These are phyloP conservation scores for Bothrops jararaca DNA, from an alignment of 2,113 vertebrate species.

Conservation along the genomic window DNA sequence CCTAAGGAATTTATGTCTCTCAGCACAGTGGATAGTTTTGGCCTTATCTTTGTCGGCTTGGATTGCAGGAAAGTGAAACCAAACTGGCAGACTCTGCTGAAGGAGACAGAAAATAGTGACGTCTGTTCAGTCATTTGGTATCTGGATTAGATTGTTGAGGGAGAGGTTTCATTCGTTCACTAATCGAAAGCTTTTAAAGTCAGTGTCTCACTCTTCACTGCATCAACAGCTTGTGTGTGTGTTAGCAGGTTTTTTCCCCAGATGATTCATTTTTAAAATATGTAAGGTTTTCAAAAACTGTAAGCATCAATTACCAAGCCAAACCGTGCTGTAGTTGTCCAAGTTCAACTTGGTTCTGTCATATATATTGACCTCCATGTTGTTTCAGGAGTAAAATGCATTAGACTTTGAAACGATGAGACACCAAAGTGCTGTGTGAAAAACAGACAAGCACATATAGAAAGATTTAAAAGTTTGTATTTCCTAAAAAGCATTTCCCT, in stretches of 20 bases:
- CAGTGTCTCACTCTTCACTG: background rate
- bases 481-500: background rate
- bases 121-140: background rate
- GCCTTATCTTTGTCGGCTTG: background rate
- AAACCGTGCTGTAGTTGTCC: background rate
- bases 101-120: background rate
- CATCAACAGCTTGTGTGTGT: background rate
- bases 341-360: background rate
- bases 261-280: background rate
- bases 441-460: background rate
- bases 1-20: background rate
- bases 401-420: background rate
- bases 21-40: no score
- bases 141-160: background rate
- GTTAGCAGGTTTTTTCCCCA: background rate
- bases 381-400: background rate
- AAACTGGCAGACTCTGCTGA: background rate
- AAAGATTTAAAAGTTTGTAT: background rate
- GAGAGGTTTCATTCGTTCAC: background rate
- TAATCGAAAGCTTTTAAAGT: background rate
- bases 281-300: background rate
- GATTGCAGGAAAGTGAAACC: slow-evolving; percentile 17
- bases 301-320: background rate
- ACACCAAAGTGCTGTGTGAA: background rate
- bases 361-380: background rate